phyloP scores from a whole-genome alignment of 2,888 invertebrate species.

The Thymelicus acteon region DNA sequence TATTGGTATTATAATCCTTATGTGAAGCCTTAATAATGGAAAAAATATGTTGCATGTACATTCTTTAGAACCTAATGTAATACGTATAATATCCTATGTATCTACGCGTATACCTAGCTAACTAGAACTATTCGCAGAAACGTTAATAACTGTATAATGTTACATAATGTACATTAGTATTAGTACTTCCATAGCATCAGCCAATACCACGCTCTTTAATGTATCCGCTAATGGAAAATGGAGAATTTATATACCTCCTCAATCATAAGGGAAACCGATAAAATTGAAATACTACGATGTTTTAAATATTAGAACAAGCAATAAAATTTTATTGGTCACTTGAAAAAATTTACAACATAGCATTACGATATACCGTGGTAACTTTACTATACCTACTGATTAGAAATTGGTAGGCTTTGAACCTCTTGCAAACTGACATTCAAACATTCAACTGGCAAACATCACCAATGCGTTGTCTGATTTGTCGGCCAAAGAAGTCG shows the following conservation, averaged over 20 bases:
- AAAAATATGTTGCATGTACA: too few relatives aligned
- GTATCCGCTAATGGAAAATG: constrained; percentile 63
- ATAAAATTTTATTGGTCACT: constrained; percentile 51
- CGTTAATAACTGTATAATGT: constrained; percentile 1
- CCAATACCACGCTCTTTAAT: constrained; percentile 46
- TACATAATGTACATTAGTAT: too few relatives aligned
- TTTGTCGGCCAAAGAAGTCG: too few relatives aligned
- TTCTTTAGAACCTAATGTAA: too few relatives aligned
- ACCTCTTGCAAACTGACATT: too few relatives aligned
- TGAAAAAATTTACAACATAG: constrained; percentile 42
- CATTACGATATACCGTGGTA: neutral
- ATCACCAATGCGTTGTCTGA: too few relatives aligned
- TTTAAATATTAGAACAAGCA: constrained; percentile 34
- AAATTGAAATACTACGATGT: constrained; percentile 56
- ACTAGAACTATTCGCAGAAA: constrained; percentile 13
- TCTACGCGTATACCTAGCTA: neutral
- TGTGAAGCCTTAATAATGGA: too few relatives aligned
- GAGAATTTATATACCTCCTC: constrained; percentile 62
- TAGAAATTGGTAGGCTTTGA: too few relatives aligned
- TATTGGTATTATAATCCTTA: too few relatives aligned
- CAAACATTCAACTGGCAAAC: too few relatives aligned
- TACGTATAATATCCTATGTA: too few relatives aligned
- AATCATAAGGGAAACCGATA: constrained; percentile 56
- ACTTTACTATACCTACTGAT: neutral
- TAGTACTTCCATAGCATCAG: constrained; percentile 1